Conservation (phyloP, 1,140 invertebrate genomes). For the Formica exsecta region DNA sequence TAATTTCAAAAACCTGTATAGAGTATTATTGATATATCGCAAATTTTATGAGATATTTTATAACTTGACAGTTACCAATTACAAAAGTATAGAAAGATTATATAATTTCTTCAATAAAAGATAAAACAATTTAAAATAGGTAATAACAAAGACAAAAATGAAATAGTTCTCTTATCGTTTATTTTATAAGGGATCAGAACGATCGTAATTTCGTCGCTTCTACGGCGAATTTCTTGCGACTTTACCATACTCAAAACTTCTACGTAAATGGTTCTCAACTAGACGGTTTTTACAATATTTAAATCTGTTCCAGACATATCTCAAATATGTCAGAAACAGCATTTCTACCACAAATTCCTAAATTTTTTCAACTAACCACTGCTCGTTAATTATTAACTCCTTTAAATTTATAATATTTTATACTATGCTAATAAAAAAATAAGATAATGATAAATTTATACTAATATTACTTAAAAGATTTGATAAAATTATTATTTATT, state of each 20-base stretch:
- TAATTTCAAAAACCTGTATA: background rate
- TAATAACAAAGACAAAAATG: background rate
- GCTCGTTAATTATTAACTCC: background rate
- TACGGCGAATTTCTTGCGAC: background rate
- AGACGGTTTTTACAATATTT: slow-evolving; percentile 12
- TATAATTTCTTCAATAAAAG: background rate
- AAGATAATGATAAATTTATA: background rate
- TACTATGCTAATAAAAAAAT: background rate
- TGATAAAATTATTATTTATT: background rate
- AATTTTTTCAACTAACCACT: background rate
- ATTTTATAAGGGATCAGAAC: slow-evolving; percentile 15
- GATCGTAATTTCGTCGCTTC: background rate
- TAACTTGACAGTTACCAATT: background rate
- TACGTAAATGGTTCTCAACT: slow-evolving; percentile 6
- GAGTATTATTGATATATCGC: background rate
- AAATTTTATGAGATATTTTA: background rate
- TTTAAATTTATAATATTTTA: background rate
- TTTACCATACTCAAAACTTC: background rate
- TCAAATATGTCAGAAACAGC: background rate
- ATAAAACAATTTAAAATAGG: slow-evolving; percentile 7
- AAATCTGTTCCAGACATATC: background rate
- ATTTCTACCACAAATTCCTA: background rate
- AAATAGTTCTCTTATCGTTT: background rate
- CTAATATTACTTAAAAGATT: background rate
- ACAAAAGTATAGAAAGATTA: background rate